Base-by-base conservation (phyloP, 2,113 vertebrate species). In the Gobius niger region DNA sequence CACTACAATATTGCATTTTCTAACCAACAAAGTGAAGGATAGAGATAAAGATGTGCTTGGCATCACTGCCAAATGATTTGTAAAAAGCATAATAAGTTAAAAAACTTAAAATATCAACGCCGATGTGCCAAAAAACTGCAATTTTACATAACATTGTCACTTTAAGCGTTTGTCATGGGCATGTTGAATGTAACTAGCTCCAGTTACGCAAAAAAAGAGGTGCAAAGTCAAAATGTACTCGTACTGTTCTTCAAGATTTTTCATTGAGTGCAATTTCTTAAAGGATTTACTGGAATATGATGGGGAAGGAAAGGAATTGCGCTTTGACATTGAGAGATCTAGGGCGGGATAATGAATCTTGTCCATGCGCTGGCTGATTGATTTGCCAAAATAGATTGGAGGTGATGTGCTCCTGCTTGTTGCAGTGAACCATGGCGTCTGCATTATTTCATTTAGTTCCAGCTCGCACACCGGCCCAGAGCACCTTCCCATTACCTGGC, bases 311-410 rank as follows among this genome's bases (percentile, higher is more conserved):
- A 67, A 77, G 60, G 15, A 72, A 53, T 46, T 8, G 14, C 51
- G 47, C 15, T 5, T 73, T 65, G 47, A 73, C 59, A 56, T 42
- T 77, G 68, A 70, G 44, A 54, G 62, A 75, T 77, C 63, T 47
- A 62, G 50, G 53, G 53, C 15, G 54, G 68, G 53, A 86, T 83
- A 77, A 88, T 88, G 74, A 72, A 90, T 90, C 80, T 78, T 83
- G 44, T 70, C 6, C 15, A 82, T 66, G 61, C 49, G 34, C 75
- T 83, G 87, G 65, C 87, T 89, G 80, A 82, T 89, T 85, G 87
- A 90, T 89, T 87, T 81, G 80, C 82, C 73, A 78, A 83, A 87
- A 90, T 86, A 84, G 75, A 90, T 85, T 86, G 78, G 77, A 82
- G 80, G 81, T 87, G 76, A 85, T 85, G 87, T 76, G 81, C 80